A percentile compares a stretch with the other conserved stretches of the same genome.
These are phyloP conservation scores for Drosophila affinis DNA, from an alignment of 2,888 invertebrate genomes.

Conservation along the genomic window DNA sequence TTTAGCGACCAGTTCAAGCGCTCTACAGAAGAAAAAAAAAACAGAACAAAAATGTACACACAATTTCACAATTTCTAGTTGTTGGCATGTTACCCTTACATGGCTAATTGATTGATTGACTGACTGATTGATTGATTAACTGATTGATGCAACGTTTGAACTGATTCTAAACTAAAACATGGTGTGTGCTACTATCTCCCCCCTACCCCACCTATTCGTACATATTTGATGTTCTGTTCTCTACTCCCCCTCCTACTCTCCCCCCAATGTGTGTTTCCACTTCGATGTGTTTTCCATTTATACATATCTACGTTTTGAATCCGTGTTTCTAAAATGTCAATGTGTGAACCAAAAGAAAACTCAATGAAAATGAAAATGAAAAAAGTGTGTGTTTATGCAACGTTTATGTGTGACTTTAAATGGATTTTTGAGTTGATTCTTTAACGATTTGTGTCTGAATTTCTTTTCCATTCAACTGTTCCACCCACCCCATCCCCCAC, in stretches of 20 bases:
- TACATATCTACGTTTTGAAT: not conserved
- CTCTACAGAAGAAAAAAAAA: conserved; percentile 43
- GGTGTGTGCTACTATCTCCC: conserved; percentile 28
- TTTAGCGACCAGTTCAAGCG: conserved; percentile 67
- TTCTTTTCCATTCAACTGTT: conserved; percentile 62
- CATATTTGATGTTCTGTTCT: conserved; percentile 43
- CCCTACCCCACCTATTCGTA: conserved; percentile 19
- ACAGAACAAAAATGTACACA: conserved; percentile 35
- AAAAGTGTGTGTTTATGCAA: conserved; percentile 72
- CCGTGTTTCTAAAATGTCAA: not conserved
- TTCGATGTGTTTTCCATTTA: conserved; percentile 13
- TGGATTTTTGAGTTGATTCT: conserved; percentile 40
- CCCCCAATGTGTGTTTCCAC: conserved; percentile 15
- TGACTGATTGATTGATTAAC: conserved; percentile 59
- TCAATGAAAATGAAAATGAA: not conserved
- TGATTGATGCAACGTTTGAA: conserved; percentile 66
- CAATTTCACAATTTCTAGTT: conserved; percentile 50
- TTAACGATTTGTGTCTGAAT: conserved; percentile 42
- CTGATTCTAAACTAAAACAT: conserved; percentile 60
- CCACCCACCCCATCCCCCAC: conserved; percentile 48
- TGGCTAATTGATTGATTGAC: conserved; percentile 61
- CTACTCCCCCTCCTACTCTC: not conserved
- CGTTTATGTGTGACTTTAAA: conserved; percentile 81
- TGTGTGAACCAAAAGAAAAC: conserved; percentile 6
- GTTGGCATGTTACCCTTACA: conserved; percentile 66